phyloP scores from a whole-genome alignment of 2,113 vertebrate species.

The Murina feae region DNA sequence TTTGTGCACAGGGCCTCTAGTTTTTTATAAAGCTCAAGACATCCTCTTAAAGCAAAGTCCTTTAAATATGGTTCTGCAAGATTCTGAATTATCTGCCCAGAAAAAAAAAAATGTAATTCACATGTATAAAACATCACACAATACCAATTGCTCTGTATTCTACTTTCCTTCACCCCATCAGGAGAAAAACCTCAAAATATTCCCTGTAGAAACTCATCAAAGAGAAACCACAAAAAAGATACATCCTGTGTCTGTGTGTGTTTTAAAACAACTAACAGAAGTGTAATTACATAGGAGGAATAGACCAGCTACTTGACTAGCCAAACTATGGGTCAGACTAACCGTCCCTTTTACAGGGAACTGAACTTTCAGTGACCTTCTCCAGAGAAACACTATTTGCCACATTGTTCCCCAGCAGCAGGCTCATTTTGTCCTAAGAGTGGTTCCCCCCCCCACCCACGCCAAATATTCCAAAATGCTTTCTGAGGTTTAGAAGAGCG shows the following conservation, averaged over 20 bases:
- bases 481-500: neutral
- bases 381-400: conserved; percentile 12
- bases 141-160: neutral
- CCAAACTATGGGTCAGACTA: conserved; percentile 43
- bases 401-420: neutral
- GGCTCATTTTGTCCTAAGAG: neutral
- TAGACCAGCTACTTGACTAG: conserved; percentile 24
- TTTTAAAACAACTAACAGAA: conserved; percentile 58
- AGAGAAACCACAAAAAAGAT: conserved; percentile 60
- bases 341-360: neutral
- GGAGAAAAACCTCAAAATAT: conserved; percentile 61
- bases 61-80: conserved; percentile 21
- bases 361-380: conserved; percentile 59
- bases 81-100: neutral
- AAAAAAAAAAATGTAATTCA: conserved; percentile 13
- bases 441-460: neutral
- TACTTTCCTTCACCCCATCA: neutral
- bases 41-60: neutral
- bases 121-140: neutral
- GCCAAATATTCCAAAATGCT: neutral
- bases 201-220: conserved; percentile 60
- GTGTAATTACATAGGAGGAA: conserved; percentile 62
- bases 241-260: conserved; percentile 40
- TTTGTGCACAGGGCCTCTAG: no score
- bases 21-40: no score